Percentiles rank a stretch among this genome's conserved stretches.
Evolutionary conservation across 2,113 vertebrate genomes (phyloP).

Genomic region (Cepphus grylle): DNA sequence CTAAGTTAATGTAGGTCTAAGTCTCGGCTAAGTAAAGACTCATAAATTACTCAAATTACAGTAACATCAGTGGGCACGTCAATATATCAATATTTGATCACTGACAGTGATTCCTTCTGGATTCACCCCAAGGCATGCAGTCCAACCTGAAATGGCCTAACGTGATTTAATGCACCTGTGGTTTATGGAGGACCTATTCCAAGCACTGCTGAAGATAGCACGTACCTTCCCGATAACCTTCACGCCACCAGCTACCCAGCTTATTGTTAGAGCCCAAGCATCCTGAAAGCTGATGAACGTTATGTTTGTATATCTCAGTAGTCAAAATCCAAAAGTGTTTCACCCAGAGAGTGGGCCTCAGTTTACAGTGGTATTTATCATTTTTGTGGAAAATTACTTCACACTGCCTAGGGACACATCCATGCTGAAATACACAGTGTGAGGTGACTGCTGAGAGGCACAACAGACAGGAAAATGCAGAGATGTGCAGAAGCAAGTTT

Average conservation of each 20-base stretch:
- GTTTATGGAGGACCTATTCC: background rate
- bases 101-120: slow-evolving; percentile 23
- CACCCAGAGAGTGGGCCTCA: background rate
- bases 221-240: background rate
- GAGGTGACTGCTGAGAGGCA: background rate
- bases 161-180: background rate
- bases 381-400: background rate
- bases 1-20: slow-evolving; percentile 39
- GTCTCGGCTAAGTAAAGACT: slow-evolving; percentile 51
- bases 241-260: background rate
- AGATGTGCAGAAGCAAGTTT: background rate
- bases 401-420: background rate
- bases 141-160: slow-evolving; percentile 10
- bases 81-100: slow-evolving; percentile 53
- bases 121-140: slow-evolving; percentile 33
- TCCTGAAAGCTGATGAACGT: background rate
- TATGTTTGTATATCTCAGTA: background rate
- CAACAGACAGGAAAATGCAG: background rate
- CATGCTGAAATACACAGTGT: background rate
- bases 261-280: background rate
- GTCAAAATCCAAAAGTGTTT: background rate
- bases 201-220: background rate
- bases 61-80: slow-evolving; percentile 7
- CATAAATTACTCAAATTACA: slow-evolving; percentile 72
- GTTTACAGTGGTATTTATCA: background rate